Evolutionary conservation across 2,113 vertebrate genomes (phyloP).

Genomic region (Arizona elegans): DNA sequence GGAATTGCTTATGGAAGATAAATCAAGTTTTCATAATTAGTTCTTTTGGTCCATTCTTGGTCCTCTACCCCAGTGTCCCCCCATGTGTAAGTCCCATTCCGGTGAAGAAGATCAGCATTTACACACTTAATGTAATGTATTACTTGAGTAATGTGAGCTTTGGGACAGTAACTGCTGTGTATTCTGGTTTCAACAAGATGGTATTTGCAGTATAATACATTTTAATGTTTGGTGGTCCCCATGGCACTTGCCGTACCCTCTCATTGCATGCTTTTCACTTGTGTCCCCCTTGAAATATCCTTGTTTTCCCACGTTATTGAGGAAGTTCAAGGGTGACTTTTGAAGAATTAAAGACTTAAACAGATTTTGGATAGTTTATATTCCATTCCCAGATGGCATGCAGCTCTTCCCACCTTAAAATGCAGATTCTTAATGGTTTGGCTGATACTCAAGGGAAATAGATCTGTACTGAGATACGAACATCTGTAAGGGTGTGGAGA

Average conservation of each 20-base stretch:
- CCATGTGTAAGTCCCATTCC: neutral
- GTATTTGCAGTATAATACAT: neutral
- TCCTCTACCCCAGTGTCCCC: neutral
- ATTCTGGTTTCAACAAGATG: neutral
- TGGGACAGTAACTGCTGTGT: neutral
- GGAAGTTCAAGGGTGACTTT: neutral
- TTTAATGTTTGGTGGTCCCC: neutral
- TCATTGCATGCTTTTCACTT: neutral
- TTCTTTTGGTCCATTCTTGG: neutral
- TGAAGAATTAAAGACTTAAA: slow-evolving; percentile 1
- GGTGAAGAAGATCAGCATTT: neutral
- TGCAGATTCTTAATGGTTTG: neutral
- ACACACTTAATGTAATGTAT: neutral
- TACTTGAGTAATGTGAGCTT: neutral
- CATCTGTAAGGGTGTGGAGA: slow-evolving; percentile 3
- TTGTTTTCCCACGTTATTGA: neutral
- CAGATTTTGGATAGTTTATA: neutral
- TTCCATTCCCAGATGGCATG: neutral
- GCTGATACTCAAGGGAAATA: slow-evolving; percentile 11
- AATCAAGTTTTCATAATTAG: neutral
- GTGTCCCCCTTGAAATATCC: neutral
- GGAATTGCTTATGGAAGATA: neutral
- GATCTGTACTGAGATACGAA: neutral
- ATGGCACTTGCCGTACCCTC: neutral
- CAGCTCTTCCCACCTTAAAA: slow-evolving; percentile 17